Percentiles rank a stretch among this genome's conserved stretches.
Conservation (phyloP, 2,797 vertebrate genomes). For the Xenopus petersii region DNA sequence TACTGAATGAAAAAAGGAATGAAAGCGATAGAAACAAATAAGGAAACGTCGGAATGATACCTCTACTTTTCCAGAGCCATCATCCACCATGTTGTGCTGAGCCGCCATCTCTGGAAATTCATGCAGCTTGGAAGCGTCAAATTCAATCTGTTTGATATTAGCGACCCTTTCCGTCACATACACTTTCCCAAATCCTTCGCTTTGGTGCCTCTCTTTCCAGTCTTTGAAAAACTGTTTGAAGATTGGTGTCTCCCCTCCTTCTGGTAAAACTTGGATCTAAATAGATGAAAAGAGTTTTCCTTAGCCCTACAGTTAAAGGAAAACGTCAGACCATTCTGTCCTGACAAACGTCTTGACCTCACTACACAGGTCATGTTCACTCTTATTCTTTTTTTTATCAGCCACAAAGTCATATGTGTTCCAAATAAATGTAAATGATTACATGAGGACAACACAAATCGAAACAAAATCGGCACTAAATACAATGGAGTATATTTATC, state of each 20-base stretch:
- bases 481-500: too few species aligned
- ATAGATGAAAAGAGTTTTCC: constrained; percentile 24
- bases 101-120: constrained; percentile 83
- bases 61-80: constrained; percentile 80
- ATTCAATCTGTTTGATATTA: constrained; percentile 76
- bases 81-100: constrained; percentile 87
- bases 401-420: too few species aligned
- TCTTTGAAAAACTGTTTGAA: constrained; percentile 88
- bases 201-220: constrained; percentile 84
- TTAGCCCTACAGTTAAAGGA: too few species aligned
- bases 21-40: too few species aligned
- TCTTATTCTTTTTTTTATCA: too few species aligned
- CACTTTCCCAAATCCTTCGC: constrained; percentile 81
- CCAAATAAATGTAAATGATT: too few species aligned
- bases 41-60: constrained; percentile 54
- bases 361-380: too few species aligned
- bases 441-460: too few species aligned
- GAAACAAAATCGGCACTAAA: too few species aligned
- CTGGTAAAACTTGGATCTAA: constrained; percentile 88
- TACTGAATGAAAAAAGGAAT: too few species aligned
- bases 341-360: too few species aligned
- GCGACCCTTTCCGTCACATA: constrained; percentile 83
- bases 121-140: constrained; percentile 83
- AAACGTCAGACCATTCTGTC: too few species aligned
- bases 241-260: constrained; percentile 85